phyloP scores from a whole-genome alignment of 2,797 vertebrate genomes.

The Clarias platycephalus region DNA sequence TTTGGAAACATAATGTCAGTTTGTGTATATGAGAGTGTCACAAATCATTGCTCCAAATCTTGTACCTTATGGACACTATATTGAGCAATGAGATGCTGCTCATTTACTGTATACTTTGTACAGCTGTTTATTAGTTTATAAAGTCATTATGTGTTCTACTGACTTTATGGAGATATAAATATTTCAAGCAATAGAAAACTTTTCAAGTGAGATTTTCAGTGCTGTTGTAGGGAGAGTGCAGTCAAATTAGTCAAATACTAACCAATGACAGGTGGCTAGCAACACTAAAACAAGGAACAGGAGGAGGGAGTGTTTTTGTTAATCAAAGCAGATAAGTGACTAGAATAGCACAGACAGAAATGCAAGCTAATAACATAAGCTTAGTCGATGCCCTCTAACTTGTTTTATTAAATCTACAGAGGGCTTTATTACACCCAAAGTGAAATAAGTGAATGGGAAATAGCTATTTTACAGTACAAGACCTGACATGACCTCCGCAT shows the following conservation, averaged over 20 bases:
- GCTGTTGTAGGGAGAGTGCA: conserved; percentile 18
- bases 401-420: background rate
- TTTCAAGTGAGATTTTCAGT: conserved; percentile 12
- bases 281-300: background rate
- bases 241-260: conserved; percentile 25
- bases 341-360: conserved; percentile 17
- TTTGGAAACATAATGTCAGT: no score
- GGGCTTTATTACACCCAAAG: background rate
- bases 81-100: background rate
- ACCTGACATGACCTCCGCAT: background rate
- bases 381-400: background rate
- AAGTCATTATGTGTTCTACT: background rate
- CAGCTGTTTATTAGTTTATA: background rate
- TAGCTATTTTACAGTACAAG: background rate
- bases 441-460: background rate
- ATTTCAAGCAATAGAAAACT: background rate
- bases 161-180: background rate
- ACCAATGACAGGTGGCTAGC: conserved; percentile 14
- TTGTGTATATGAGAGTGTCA: background rate
- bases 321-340: conserved; percentile 19
- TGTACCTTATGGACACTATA: background rate
- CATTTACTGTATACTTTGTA: background rate
- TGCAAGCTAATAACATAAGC: background rate
- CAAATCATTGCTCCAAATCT: background rate
- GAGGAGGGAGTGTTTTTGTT: conserved; percentile 16